Percentiles rank a stretch among this genome's conserved stretches.
Evolutionary conservation across 2,113 vertebrate species (phyloP).

Genomic region (Candoia aspera): DNA sequence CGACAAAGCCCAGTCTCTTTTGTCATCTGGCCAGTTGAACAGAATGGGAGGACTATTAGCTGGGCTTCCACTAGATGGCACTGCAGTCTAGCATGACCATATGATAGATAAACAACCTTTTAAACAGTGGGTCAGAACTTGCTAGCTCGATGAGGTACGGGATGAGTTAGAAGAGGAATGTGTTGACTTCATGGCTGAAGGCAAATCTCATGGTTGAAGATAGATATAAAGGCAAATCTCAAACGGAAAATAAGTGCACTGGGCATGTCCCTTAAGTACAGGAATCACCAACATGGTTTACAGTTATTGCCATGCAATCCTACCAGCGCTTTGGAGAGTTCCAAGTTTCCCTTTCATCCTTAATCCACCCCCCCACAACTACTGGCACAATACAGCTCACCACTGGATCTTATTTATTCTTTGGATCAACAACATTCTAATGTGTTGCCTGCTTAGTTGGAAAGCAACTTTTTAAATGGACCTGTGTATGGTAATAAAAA

Average conservation of each 20-base stretch:
- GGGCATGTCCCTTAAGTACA: neutral
- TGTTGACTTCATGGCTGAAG: neutral
- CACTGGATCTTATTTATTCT: neutral
- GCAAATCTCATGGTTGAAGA: neutral
- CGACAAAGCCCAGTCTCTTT: neutral
- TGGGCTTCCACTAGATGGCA: slow-evolving; percentile 15
- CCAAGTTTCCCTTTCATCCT: neutral
- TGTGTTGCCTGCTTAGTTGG: neutral
- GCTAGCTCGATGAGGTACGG: neutral
- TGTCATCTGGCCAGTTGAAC: neutral
- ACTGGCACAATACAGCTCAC: neutral
- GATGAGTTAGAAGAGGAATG: neutral
- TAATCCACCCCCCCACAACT: neutral
- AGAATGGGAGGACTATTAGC: slow-evolving; percentile 1
- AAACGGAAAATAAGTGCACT: neutral
- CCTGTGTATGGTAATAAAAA: neutral
- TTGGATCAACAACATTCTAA: neutral
- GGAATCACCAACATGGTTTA: neutral
- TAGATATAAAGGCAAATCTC: neutral
- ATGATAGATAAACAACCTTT: slow-evolving; percentile 14
- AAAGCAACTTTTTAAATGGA: neutral
- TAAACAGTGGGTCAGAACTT: neutral
- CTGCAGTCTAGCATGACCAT: neutral
- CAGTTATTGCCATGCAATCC: neutral
- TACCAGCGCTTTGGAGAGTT: neutral